Conservation (phyloP, 2,888 invertebrate genomes). For the Autographa gamma region DNA sequence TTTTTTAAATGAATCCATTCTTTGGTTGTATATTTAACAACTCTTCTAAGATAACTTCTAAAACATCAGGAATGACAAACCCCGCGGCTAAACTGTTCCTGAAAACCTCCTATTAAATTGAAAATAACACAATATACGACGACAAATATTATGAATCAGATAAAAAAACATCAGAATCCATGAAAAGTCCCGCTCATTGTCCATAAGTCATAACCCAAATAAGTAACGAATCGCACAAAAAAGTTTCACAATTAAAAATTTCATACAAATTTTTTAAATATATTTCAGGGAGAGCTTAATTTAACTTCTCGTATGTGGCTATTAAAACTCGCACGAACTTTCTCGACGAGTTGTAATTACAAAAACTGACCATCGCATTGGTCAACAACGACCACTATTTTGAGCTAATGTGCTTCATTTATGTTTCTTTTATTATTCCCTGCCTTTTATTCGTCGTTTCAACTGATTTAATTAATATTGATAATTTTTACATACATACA, state of each 20-base stretch:
- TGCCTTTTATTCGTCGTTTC: not conserved
- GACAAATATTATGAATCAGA: slow-evolving; percentile 4
- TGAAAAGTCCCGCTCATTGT: slow-evolving; percentile 8
- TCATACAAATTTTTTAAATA: slow-evolving; percentile 40
- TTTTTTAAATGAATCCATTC: too few species aligned
- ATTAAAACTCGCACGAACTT: slow-evolving; percentile 61
- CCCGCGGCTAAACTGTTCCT: not conserved
- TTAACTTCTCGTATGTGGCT: slow-evolving; percentile 58
- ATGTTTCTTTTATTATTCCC: slow-evolving; percentile 5
- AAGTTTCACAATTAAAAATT: slow-evolving; percentile 51
- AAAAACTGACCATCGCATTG: slow-evolving; percentile 53
- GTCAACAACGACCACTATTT: slow-evolving; percentile 36
- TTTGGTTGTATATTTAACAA: too few species aligned
- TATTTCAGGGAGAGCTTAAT: slow-evolving; percentile 55
- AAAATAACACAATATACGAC: not conserved
- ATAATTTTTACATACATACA: too few species aligned
- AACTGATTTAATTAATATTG: too few species aligned
- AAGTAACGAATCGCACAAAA: slow-evolving; percentile 16
- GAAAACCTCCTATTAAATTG: not conserved
- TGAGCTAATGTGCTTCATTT: slow-evolving; percentile 25
- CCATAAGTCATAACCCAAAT: slow-evolving; percentile 19
- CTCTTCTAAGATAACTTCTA: too few species aligned
- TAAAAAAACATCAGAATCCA: slow-evolving; percentile 8
- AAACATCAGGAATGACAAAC: too few species aligned
- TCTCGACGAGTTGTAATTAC: slow-evolving; percentile 55